A percentile compares a stretch with the other conserved stretches of the same genome.
These are phyloP conservation scores for Brachypalpus laphriformis DNA, from an alignment of 2,888 invertebrate species.

Conservation along the genomic window DNA sequence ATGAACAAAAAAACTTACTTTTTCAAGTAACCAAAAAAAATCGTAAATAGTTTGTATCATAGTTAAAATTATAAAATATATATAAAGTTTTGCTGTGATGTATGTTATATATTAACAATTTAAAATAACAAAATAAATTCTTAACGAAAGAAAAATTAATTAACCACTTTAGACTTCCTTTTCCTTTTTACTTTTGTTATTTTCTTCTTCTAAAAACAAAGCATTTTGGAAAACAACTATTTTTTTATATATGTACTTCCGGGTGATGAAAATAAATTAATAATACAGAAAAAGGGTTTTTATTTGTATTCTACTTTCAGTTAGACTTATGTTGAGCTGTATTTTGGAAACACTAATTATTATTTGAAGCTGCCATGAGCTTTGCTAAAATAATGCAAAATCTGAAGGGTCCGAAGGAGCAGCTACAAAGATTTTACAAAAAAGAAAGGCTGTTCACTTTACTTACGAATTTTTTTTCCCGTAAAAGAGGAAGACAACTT, in stretches of 20 bases:
- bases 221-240: conserved; percentile 33
- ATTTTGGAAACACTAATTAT: conserved; percentile 22
- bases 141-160: conserved; percentile 29
- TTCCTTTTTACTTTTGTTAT: conserved; percentile 17
- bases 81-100: conserved; percentile 83
- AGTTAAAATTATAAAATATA: conserved; percentile 76
- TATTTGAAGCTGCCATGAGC: neutral
- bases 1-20: conserved; percentile 22
- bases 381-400: too few relatives aligned
- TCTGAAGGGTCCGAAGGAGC: too few relatives aligned
- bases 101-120: conserved; percentile 81
- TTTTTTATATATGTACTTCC: conserved; percentile 39
- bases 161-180: conserved; percentile 34
- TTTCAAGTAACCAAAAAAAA: conserved; percentile 75
- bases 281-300: conserved; percentile 16
- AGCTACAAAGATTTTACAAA: too few relatives aligned
- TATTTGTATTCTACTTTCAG: neutral
- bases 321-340: conserved; percentile 9
- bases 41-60: conserved; percentile 75
- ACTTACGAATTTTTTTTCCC: too few relatives aligned
- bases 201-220: conserved; percentile 7
- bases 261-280: conserved; percentile 27
- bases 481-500: too few relatives aligned
- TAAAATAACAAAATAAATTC: conserved; percentile 76
- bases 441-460: too few relatives aligned